phyloP scores from a whole-genome alignment of 2,888 invertebrate species.

The Drosophila sordidula region DNA sequence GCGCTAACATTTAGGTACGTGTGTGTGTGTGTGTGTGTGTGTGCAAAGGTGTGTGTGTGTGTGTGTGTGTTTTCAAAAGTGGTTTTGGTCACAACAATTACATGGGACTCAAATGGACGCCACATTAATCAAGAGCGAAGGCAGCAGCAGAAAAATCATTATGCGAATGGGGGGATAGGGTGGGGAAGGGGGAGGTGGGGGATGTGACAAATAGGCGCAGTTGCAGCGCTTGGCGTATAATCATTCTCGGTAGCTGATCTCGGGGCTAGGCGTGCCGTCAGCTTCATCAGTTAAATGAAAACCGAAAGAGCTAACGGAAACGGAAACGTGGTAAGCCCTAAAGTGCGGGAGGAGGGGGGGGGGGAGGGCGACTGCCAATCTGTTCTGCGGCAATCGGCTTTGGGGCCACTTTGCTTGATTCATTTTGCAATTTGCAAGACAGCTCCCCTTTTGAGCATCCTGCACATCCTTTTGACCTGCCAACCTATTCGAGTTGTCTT shows the following conservation, averaged over 20 bases:
- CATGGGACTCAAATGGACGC: conserved; percentile 33
- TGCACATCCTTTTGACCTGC: conserved; percentile 19
- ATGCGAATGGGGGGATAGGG: neutral
- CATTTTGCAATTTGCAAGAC: conserved; percentile 54
- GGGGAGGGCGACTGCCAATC: conserved; percentile 9
- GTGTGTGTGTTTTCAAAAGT: conserved; percentile 7
- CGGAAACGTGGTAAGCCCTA: conserved; percentile 19
- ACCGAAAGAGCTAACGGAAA: conserved; percentile 11
- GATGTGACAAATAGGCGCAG: conserved; percentile 46
- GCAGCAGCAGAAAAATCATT: neutral
- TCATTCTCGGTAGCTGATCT: neutral
- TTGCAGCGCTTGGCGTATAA: conserved; percentile 8
- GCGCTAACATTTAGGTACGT: neutral
- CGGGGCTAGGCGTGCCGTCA: neutral
- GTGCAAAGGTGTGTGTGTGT: neutral
- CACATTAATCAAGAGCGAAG: conserved; percentile 48
- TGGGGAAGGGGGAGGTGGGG: neutral
- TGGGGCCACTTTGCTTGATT: conserved; percentile 47
- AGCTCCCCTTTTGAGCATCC: neutral
- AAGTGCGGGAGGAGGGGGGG: neutral
- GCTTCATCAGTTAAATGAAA: conserved; percentile 25
- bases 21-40: neutral
- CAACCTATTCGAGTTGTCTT: conserved; percentile 39
- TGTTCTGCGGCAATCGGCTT: conserved; percentile 40
- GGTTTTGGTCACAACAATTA: conserved; percentile 45